phyloP scores from a whole-genome alignment of 2,888 invertebrate genomes.

The Volucella inflata region DNA sequence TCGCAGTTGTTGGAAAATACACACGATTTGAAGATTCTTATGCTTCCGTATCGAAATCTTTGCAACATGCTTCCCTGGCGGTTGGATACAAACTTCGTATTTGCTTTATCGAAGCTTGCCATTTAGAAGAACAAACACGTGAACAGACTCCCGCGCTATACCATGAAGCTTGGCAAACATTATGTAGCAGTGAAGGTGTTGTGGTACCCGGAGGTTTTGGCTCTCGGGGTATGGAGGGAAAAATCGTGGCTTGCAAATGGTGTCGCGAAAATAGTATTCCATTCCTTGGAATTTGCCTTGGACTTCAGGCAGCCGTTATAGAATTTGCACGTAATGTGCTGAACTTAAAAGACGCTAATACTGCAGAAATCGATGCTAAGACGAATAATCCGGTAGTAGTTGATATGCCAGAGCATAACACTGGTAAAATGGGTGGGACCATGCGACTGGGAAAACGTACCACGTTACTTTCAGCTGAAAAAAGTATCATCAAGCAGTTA shows the following conservation, averaged over 20 bases:
- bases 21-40: slow-evolving; percentile 98
- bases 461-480: slow-evolving; percentile 89
- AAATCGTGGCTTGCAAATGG: slow-evolving; percentile 96
- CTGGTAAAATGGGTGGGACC: slow-evolving; percentile 96
- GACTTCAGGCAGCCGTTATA: slow-evolving; percentile 97
- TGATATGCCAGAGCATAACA: slow-evolving; percentile 99
- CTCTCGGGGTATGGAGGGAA: slow-evolving; percentile 97
- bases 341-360: slow-evolving; percentile 90
- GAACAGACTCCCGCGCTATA: slow-evolving; percentile 91
- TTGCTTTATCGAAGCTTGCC: slow-evolving; percentile 95
- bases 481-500: slow-evolving; percentile 87
- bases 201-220: slow-evolving; percentile 99
- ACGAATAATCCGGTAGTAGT: slow-evolving; percentile 93
- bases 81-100: slow-evolving; percentile 93
- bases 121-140: slow-evolving; percentile 91
- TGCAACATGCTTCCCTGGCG: slow-evolving; percentile 96
- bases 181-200: slow-evolving; percentile 95
- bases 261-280: slow-evolving; percentile 95
- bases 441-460: slow-evolving; percentile 98
- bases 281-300: slow-evolving; percentile 98
- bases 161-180: slow-evolving; percentile 96
- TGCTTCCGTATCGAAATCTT: slow-evolving; percentile 96
- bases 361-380: slow-evolving; percentile 92
- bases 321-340: slow-evolving; percentile 96
- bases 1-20: slow-evolving; percentile 98